Conservation (phyloP, 2,888 invertebrate genomes). For the Chymomyza fuscimana region DNA sequence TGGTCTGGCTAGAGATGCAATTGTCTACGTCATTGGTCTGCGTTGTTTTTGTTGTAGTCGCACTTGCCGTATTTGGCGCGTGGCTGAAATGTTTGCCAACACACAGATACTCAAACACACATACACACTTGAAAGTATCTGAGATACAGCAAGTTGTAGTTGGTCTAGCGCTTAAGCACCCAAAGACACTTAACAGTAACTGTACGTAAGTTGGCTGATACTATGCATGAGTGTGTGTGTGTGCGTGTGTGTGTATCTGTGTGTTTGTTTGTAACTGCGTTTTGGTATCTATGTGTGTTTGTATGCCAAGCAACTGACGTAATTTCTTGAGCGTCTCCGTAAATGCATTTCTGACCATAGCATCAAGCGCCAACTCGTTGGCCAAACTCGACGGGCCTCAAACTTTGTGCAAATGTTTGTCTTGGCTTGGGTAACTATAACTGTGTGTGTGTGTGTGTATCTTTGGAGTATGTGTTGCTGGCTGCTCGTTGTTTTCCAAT, state of each 20-base stretch:
- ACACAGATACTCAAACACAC: slow-evolving; percentile 24
- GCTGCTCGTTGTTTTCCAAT: slow-evolving; percentile 56
- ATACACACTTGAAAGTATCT: slow-evolving; percentile 27
- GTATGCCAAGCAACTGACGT: slow-evolving; percentile 66
- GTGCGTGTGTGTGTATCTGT: slow-evolving; percentile 31
- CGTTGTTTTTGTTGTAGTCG: slow-evolving; percentile 10
- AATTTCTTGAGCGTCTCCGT: slow-evolving; percentile 59
- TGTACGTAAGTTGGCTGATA: neutral
- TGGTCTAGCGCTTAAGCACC: slow-evolving; percentile 64
- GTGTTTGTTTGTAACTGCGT: slow-evolving; percentile 35
- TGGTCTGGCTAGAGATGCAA: slow-evolving; percentile 49
- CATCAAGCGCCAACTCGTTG: neutral
- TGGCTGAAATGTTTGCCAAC: slow-evolving; percentile 21
- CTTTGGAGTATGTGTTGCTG: neutral
- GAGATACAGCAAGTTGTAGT: neutral
- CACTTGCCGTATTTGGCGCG: slow-evolving; percentile 50
- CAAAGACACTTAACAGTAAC: slow-evolving; percentile 54
- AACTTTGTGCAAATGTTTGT: slow-evolving; percentile 10
- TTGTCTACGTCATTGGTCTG: slow-evolving; percentile 58
- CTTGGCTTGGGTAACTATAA: neutral
- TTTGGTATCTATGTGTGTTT: slow-evolving; percentile 27
- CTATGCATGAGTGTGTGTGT: slow-evolving; percentile 5
- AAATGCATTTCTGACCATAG: slow-evolving; percentile 57
- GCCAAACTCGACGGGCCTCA: neutral
- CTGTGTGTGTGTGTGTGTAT: neutral